Conservation (phyloP, 64 coral and sea anemone genomes). For the Anthopleura sola region DNA sequence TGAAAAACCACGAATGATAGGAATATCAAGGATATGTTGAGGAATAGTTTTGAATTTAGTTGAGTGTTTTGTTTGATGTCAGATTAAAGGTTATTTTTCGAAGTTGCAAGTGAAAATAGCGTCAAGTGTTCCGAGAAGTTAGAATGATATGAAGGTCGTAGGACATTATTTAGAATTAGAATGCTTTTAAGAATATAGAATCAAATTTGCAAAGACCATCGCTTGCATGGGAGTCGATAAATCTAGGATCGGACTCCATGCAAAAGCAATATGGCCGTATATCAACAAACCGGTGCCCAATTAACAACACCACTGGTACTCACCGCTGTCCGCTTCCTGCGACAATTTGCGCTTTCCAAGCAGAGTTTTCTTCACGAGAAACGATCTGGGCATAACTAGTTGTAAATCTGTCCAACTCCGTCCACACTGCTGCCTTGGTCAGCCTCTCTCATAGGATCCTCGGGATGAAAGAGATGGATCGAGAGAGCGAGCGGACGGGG, state of each 20-base stretch:
- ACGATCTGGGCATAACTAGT: constrained; percentile 63
- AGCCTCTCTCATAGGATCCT: background rate
- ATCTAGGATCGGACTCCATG: background rate
- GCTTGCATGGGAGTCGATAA: background rate
- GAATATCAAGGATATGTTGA: background rate
- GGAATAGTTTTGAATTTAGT: background rate
- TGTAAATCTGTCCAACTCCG: background rate
- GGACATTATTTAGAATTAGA: background rate
- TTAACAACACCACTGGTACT: constrained; percentile 19
- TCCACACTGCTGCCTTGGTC: background rate
- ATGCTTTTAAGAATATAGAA: background rate
- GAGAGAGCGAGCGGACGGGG: background rate
- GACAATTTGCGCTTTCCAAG: constrained; percentile 41
- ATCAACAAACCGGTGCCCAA: constrained; percentile 37
- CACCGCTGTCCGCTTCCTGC: constrained; percentile 34
- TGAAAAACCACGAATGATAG: background rate
- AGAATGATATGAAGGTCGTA: background rate
- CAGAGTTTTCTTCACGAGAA: constrained; percentile 53
- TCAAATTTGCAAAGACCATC: background rate
- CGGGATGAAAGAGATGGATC: background rate
- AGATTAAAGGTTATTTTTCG: background rate
- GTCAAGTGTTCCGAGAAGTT: background rate
- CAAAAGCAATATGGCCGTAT: background rate
- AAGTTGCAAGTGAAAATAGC: background rate
- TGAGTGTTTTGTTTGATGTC: background rate